Conservation (phyloP, 2,797 vertebrate species). For the Cirrhinus mrigala region DNA sequence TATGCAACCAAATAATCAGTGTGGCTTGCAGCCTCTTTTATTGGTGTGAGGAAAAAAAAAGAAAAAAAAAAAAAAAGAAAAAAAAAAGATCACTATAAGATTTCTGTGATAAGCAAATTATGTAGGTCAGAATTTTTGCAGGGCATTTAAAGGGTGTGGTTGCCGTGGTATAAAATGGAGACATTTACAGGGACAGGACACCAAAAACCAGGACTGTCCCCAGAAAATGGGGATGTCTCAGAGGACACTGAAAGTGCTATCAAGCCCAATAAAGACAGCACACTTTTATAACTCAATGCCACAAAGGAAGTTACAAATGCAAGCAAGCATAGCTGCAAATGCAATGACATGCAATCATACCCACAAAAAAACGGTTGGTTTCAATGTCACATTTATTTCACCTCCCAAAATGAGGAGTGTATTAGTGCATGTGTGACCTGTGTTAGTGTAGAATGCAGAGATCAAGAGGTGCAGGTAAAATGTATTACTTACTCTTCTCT, state of each 20-base stretch:
- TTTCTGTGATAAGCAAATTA: not conserved
- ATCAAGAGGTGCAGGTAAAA: slow-evolving; percentile 46
- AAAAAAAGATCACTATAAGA: not conserved
- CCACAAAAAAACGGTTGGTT: not conserved
- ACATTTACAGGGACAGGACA: not conserved
- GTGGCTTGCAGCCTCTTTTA: not conserved
- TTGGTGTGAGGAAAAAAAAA: not conserved
- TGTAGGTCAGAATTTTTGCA: not conserved
- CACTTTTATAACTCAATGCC: not conserved
- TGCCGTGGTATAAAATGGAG: not conserved
- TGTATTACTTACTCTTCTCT: slow-evolving; percentile 51
- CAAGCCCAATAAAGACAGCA: not conserved
- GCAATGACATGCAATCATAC: not conserved
- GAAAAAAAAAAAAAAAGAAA: not conserved
- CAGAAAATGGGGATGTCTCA: not conserved
- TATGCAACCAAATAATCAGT: not conserved
- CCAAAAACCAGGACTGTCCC: not conserved
- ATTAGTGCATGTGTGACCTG: slow-evolving; percentile 23
- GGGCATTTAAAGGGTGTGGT: not conserved
- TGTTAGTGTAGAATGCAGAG: slow-evolving; percentile 13
- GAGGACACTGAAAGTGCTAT: not conserved
- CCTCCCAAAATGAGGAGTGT: not conserved
- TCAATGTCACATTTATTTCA: slow-evolving; percentile 29
- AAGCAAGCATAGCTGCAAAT: not conserved
- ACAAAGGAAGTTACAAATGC: not conserved